Base-by-base conservation (phyloP, 2,113 vertebrate species). In the Heliornis fulica region DNA sequence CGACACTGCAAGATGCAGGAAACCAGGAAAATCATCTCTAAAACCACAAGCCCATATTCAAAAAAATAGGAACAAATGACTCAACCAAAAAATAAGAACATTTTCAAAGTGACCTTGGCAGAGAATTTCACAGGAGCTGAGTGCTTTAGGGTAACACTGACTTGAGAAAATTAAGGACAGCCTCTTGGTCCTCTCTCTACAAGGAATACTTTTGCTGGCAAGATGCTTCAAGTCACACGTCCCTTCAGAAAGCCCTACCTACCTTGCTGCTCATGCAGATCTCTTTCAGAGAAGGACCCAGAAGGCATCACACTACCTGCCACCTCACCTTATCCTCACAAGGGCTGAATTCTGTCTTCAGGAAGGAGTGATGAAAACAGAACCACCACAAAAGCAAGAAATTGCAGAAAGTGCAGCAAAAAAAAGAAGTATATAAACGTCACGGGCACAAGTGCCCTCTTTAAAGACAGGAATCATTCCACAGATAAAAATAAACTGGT, bases 351-450 rank as follows among this genome's bases (percentile, higher is more conserved):
- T n/a, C 22, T n/a, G 53, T 72, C 74, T 64, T 89, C 45, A 69
- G 54, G 60, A 93, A 48, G 29, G 45, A 31, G 64, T 72, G 19
- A 89, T 22, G 17, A 53, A 75, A 95, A 87, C 46, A 70, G 41
- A 72, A 31, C 11, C 64, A 59, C 16, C 50, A 57, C 29, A 38
- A 79, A 84, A 60, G 10, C 41, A 82, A 63, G 56, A 34, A 66
- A 78, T 5, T 38, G 20, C 4, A 19, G 78, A 69, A 84, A 79
- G 38, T 5, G 28, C 32, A 71, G 41, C 7, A 28, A 60, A 83
- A 43, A 41, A n/a, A 34, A 5, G 4, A 7, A 31, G 7, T 63
- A 36, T 8, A 41, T 56, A 10, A 3, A 38, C 0, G 3, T 18
- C 23, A 2, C 45, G 19, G 78, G 25, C 40, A 78, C 11, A 87